Conservation (phyloP, 2,113 vertebrate genomes). For the Pelusios castaneus region DNA sequence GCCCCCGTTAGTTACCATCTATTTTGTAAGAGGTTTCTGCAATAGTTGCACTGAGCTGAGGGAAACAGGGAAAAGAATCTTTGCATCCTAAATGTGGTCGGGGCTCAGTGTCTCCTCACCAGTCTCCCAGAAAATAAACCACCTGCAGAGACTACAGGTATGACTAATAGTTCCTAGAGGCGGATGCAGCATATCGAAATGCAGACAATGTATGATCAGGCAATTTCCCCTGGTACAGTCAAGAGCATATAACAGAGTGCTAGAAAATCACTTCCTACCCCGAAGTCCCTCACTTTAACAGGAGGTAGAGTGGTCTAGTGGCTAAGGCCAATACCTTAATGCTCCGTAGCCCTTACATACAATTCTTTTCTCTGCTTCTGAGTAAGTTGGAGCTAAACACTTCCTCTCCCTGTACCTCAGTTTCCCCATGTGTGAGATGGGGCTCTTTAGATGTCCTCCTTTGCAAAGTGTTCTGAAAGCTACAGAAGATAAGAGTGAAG, state of each 20-base stretch:
- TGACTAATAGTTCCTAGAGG: background rate
- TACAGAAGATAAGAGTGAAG: background rate
- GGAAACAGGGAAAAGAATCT: background rate
- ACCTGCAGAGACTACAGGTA: background rate
- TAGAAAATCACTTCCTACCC: background rate
- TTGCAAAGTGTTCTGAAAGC: background rate
- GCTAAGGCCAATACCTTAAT: background rate
- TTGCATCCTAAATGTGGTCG: background rate
- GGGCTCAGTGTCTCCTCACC: background rate
- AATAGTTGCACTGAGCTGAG: background rate
- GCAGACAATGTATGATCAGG: background rate
- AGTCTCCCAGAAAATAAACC: background rate
- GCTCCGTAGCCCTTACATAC: background rate
- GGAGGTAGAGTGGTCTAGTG: background rate
- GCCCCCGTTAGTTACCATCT: background rate
- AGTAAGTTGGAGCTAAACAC: background rate
- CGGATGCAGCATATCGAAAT: background rate
- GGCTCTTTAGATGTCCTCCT: background rate
- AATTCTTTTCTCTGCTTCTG: background rate
- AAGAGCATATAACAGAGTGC: background rate
- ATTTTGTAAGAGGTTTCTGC: background rate
- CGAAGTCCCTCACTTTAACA: background rate
- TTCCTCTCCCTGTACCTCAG: background rate
- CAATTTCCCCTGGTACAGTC: background rate
- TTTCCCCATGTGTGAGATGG: background rate